phyloP scores from a whole-genome alignment of 2,113 vertebrate genomes.

The Illadopsis cleaveri region DNA sequence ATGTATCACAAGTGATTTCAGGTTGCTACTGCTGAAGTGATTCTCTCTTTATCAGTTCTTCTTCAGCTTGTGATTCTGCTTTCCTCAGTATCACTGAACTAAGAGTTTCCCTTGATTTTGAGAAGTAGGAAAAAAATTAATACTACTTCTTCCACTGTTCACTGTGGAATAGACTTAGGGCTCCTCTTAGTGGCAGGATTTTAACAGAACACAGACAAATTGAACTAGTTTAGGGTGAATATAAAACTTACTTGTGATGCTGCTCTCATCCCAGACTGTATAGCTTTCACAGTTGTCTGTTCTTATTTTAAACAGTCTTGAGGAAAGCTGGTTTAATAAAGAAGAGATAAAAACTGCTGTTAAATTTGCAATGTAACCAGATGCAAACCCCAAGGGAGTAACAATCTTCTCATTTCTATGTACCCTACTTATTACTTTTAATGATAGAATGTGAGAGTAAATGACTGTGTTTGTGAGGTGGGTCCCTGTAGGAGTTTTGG shows the following conservation, averaged over 20 bases:
- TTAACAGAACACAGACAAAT: background rate
- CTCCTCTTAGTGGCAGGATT: conserved; percentile 32
- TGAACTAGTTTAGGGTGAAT: background rate
- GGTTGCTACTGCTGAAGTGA: background rate
- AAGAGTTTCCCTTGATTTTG: background rate
- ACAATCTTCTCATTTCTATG: background rate
- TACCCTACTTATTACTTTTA: background rate
- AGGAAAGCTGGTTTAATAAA: background rate
- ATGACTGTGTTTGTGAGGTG: background rate
- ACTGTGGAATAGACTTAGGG: background rate
- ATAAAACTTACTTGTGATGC: background rate
- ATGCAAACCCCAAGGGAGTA: background rate
- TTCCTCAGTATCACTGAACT: background rate
- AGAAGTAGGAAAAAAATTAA: background rate
- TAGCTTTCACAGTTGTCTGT: background rate
- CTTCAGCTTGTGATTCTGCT: background rate
- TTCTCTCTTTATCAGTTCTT: background rate
- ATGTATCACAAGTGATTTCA: too few relatives aligned
- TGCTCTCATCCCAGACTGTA: background rate
- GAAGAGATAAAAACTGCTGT: background rate
- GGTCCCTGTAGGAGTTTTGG: background rate
- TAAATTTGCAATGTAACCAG: background rate
- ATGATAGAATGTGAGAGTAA: background rate
- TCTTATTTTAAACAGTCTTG: background rate
- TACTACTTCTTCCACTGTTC: background rate